Evolutionary conservation across 2,797 vertebrate species (phyloP), one percentile per base, ranked within the genome.

Genomic region (Poecilia picta): DNA sequence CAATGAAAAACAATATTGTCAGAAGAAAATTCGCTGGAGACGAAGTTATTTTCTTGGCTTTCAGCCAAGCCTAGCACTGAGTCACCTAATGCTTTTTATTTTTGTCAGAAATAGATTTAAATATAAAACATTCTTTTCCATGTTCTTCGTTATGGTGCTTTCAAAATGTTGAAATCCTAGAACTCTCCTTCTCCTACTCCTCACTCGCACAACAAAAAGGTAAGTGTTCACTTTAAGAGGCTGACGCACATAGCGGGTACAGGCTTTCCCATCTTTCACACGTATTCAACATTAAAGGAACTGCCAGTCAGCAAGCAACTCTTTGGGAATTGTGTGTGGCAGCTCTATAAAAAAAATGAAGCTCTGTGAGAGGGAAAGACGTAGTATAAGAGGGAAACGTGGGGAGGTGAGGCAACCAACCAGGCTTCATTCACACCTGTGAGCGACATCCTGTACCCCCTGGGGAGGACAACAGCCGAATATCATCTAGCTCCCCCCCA

Each of bases 351-450:
- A 88, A 39, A 59, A 85, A 89, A 76, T 72, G 64, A 87, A 76
- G 72, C 84, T 79, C 83, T 74, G 85, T 57, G 81, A 87, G 83
- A 79, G 87, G 87, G 77, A 76, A 78, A 90, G 84, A 87, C 78
- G 85, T 89, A 23, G 43, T 33, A 89, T 78, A 86, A 88, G 83
- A 76, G 76, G 90, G 86, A 87, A 88, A 86, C 77, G 74, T 18
- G 74, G 80, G 64, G 86, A 89, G 81, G 78, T 8, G 57, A 91
- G 83, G 89, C 62, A 90, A 85, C 83, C 83, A 91, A 68, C 80
- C 84, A 79, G 84, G 80, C 77, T 86, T 89, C 84, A 87, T 93
- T 93, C 88, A 86, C 93, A 93, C 91, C 91, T 93, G 87, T 85
- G 83, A 91, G 87, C 64, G 25, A 85, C 88, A 87, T 89, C 87